A percentile compares a stretch with the other conserved stretches of the same genome.
These are phyloP conservation scores for Zhengitettix transpicula DNA, from an alignment of 2,888 invertebrate species.

Conservation along the genomic window DNA sequence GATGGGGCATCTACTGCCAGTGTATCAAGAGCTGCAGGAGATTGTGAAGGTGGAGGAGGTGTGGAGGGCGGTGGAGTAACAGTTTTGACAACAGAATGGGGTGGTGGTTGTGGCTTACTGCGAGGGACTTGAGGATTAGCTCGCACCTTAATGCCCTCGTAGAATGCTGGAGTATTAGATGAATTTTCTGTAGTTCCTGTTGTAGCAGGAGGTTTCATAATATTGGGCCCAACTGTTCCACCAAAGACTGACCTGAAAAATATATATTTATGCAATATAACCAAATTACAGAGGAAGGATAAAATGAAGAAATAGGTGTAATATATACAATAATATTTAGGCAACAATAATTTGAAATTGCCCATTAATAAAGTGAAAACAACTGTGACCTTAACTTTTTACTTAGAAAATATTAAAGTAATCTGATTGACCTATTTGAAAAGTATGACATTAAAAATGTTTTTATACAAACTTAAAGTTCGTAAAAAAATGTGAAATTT, in stretches of 20 bases:
- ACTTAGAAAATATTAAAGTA: too few relatives aligned
- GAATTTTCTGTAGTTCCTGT: conserved; percentile 1
- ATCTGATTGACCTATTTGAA: too few relatives aligned
- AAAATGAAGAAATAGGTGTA: too few relatives aligned
- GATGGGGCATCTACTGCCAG: conserved; percentile 26
- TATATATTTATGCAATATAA: neutral
- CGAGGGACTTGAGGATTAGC: conserved; percentile 35
- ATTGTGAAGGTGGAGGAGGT: conserved; percentile 36
- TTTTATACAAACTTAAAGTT: too few relatives aligned
- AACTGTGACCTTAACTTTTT: too few relatives aligned
- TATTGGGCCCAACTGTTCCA: conserved; percentile 62
- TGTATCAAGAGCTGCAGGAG: conserved; percentile 1
- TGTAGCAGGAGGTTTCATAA: conserved; percentile 5
- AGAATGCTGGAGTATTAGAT: conserved; percentile 36
- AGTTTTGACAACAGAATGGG: conserved; percentile 4
- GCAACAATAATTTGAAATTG: too few relatives aligned
- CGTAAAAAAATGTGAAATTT: too few relatives aligned
- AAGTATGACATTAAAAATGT: too few relatives aligned
- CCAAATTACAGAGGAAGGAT: too few relatives aligned
- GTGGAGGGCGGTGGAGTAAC: conserved; percentile 4
- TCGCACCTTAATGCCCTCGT: conserved; percentile 51
- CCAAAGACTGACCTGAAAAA: conserved; percentile 60
- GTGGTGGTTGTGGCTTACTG: conserved; percentile 3
- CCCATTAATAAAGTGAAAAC: too few relatives aligned
- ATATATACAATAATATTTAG: too few relatives aligned